Conservation (phyloP, 1,140 invertebrate genomes). For the Orchestia grillus region DNA sequence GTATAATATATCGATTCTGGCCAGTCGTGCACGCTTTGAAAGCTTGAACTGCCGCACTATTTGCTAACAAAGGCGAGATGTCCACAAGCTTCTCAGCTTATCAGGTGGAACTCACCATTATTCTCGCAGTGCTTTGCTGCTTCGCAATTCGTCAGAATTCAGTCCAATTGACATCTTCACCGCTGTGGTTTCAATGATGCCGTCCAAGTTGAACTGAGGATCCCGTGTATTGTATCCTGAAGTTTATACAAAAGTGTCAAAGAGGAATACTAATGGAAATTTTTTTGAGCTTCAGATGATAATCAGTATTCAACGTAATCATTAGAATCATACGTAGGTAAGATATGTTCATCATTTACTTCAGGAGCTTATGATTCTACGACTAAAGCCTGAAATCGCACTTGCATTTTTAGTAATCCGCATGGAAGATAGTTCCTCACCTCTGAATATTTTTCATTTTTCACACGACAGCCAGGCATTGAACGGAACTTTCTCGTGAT, state of each 20-base stretch:
- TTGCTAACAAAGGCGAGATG: too few relatives aligned
- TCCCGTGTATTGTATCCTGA: background rate
- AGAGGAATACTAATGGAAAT: background rate
- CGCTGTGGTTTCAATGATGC: background rate
- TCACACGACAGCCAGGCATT: too few relatives aligned
- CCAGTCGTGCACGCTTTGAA: too few relatives aligned
- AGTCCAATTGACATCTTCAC: background rate
- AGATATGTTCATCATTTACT: conserved; percentile 11
- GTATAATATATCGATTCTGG: too few relatives aligned
- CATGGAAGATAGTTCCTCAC: background rate
- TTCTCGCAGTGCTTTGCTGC: too few relatives aligned
- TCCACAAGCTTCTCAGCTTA: background rate
- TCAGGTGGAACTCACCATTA: background rate
- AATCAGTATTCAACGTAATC: background rate
- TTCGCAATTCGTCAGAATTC: background rate
- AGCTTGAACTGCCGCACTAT: too few relatives aligned
- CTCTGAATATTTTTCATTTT: too few relatives aligned
- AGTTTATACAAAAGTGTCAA: background rate
- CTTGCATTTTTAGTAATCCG: too few relatives aligned
- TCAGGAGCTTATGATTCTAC: too few relatives aligned
- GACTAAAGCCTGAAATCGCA: too few relatives aligned
- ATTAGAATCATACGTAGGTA: conserved; percentile 44
- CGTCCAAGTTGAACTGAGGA: background rate
- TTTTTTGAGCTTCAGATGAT: background rate
- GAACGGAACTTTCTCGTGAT: too few relatives aligned